A percentile compares a stretch with the other conserved stretches of the same genome.
These are phyloP conservation scores for Octodon degus DNA, from an alignment of 2,113 vertebrate genomes.

Conservation along the genomic window DNA sequence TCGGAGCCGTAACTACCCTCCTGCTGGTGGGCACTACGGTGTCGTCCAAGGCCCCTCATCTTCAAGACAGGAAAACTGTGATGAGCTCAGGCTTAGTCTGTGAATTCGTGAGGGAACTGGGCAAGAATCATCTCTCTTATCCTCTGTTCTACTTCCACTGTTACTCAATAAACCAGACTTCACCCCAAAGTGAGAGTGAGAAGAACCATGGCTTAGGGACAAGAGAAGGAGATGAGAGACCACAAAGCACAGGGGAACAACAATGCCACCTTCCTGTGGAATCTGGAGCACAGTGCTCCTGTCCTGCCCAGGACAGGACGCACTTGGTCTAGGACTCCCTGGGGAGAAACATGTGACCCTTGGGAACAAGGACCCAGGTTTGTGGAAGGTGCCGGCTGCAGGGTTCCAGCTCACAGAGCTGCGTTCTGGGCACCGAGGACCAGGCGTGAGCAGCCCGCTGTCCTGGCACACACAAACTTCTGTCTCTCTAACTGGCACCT, in stretches of 20 bases:
- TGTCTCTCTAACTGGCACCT: constrained; percentile 85
- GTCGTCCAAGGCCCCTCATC: not conserved
- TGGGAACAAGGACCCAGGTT: not conserved
- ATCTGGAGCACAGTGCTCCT: not conserved
- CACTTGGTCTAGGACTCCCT: not conserved
- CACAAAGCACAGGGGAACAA: not conserved
- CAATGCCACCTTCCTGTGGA: not conserved
- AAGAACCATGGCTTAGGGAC: not conserved
- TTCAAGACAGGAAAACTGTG: not conserved
- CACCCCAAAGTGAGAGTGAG: not conserved
- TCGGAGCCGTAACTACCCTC: not conserved
- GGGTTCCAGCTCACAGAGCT: constrained; percentile 76
- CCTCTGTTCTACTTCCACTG: not conserved
- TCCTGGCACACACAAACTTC: constrained; percentile 82
- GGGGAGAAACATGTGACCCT: not conserved
- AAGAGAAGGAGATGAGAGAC: not conserved
- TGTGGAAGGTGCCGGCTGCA: not conserved
- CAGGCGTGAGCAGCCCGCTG: constrained; percentile 58
- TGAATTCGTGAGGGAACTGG: not conserved
- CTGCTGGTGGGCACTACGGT: not conserved
- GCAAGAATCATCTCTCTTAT: not conserved
- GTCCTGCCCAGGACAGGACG: not conserved
- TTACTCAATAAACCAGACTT: not conserved
- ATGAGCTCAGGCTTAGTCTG: not conserved
- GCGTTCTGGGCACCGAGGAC: constrained; percentile 88